These are phyloP conservation scores for Pelodytes ibericus DNA, from an alignment of 2,797 vertebrate genomes.

Conservation along the genomic window DNA sequence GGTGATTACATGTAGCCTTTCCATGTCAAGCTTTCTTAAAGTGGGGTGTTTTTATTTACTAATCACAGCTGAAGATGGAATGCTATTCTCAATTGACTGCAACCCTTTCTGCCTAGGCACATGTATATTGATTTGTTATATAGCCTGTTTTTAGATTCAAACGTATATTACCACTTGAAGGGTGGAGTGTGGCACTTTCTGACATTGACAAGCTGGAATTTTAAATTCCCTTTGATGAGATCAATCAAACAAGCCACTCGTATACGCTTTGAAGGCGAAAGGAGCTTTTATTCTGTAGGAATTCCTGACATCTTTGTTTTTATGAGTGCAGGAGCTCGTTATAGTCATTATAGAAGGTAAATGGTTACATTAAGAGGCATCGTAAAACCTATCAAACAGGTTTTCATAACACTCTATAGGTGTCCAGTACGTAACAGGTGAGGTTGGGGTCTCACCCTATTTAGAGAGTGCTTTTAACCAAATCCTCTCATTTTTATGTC, in stretches of 20 bases:
- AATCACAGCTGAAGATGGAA: conserved; percentile 37
- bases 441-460: too few species aligned
- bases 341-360: too few species aligned
- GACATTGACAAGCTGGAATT: not conserved
- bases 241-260: not conserved
- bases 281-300: not conserved
- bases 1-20: conserved; percentile 54
- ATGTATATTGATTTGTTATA: conserved; percentile 36
- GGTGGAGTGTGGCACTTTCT: not conserved
- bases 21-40: conserved; percentile 46
- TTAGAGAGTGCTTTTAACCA: too few species aligned
- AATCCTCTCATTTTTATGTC: too few species aligned
- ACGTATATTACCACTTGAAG: conserved; percentile 19
- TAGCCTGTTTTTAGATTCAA: conserved; percentile 14
- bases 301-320: not conserved
- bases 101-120: conserved; percentile 26
- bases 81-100: conserved; percentile 37
- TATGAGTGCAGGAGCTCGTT: too few species aligned
- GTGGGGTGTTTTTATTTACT: not conserved
- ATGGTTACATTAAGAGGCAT: too few species aligned
- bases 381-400: too few species aligned
- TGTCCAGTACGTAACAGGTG: too few species aligned
- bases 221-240: not conserved
- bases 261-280: not conserved
- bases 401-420: too few species aligned